Conservation (phyloP, 1,140 invertebrate species). For the Sitophilus oryzae region DNA sequence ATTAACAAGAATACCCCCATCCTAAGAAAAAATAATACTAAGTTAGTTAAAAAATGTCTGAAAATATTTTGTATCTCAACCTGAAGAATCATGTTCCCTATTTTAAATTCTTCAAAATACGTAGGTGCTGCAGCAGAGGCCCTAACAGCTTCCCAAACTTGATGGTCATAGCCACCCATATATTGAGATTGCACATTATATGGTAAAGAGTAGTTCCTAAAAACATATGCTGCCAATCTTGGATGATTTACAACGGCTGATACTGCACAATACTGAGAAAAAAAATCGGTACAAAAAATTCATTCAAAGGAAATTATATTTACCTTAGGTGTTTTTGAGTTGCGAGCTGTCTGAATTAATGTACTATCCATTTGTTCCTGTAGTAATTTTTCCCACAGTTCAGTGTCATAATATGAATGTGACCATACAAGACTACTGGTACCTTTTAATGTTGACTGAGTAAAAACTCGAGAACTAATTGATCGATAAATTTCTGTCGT, state of each 20-base stretch:
- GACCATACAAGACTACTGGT: conserved; percentile 75
- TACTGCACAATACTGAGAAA: conserved; percentile 62
- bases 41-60: conserved; percentile 25
- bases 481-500: conserved; percentile 37
- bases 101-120: conserved; percentile 82
- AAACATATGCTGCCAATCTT: conserved; percentile 77
- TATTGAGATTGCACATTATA: conserved; percentile 70
- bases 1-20: conserved; percentile 83
- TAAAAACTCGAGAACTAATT: conserved; percentile 66
- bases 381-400: conserved; percentile 77
- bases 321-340: conserved; percentile 60
- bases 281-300: neutral
- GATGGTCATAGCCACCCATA: conserved; percentile 65
- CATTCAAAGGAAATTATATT: too few species aligned
- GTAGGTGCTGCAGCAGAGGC: conserved; percentile 90
- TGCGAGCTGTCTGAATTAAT: conserved; percentile 60
- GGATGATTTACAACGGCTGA: conserved; percentile 78
- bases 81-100: conserved; percentile 73
- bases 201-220: conserved; percentile 83
- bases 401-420: conserved; percentile 87
- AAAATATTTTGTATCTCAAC: conserved; percentile 46
- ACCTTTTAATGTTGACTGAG: conserved; percentile 63
- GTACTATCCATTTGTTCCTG: conserved; percentile 63
- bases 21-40: conserved; percentile 46
- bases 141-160: conserved; percentile 82